Conservation (phyloP, 2,888 invertebrate genomes). For the Cloeon dipterum region DNA sequence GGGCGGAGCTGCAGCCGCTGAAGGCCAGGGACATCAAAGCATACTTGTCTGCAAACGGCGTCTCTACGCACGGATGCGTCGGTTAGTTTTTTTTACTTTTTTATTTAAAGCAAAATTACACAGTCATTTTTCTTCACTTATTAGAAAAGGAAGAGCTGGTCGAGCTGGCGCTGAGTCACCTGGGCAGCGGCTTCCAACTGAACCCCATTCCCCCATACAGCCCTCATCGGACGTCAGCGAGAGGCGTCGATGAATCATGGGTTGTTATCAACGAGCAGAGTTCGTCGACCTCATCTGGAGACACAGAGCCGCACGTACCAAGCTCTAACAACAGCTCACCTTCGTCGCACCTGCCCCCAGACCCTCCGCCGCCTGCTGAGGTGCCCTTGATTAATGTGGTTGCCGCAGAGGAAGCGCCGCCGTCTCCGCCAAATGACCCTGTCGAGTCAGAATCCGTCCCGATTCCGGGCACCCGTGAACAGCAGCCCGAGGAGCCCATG, state of each 20-base stretch:
- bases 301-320: neutral
- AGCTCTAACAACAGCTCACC: neutral
- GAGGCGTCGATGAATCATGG: neutral
- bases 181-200: neutral
- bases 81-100: too few species aligned
- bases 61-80: neutral
- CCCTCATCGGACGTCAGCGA: neutral
- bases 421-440: too few species aligned
- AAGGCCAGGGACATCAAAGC: neutral
- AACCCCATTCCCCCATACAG: neutral
- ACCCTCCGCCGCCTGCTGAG: neutral
- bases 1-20: neutral
- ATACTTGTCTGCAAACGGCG: neutral
- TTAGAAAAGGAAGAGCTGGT: slow-evolving; percentile 1
- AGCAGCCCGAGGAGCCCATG: neutral
- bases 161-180: neutral
- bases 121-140: too few species aligned
- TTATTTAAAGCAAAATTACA: too few species aligned
- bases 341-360: neutral
- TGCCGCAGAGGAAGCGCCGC: neutral
- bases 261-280: neutral
- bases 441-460: neutral
- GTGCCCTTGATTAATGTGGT: too few species aligned
- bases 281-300: neutral
- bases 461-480: neutral